Conservation (phyloP, 92 coral and sea anemone species). For the Paragorgia papillata region DNA sequence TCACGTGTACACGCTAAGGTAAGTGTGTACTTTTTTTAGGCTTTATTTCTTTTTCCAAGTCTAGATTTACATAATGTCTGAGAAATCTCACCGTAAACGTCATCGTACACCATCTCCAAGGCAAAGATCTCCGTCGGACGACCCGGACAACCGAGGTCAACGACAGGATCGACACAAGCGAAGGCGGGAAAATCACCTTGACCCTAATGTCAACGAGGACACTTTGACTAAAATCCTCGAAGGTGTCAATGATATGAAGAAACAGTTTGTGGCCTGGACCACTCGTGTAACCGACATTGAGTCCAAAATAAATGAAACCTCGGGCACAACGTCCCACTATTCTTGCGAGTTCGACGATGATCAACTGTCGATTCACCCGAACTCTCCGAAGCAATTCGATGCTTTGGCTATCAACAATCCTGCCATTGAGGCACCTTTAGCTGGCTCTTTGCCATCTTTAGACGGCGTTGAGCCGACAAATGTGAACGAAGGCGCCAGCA, state of each 20-base stretch:
- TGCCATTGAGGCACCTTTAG: conserved; percentile 45
- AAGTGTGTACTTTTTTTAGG: conserved; percentile 8
- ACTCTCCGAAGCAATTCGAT: conserved; percentile 4
- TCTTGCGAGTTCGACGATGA: background rate
- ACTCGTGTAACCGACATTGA: conserved; percentile 4
- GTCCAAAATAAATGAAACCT: background rate
- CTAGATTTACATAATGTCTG: background rate
- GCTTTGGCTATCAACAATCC: background rate
- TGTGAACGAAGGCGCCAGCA: background rate
- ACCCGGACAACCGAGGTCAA: background rate
- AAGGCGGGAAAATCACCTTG: conserved; percentile 20
- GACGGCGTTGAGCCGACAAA: conserved; percentile 4
- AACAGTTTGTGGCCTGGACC: conserved; percentile 25
- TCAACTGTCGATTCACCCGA: conserved; percentile 24
- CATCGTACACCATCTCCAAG: conserved; percentile 29
- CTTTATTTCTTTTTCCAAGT: background rate
- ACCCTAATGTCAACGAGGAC: background rate
- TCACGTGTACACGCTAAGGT: conserved; percentile 33
- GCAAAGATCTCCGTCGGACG: background rate
- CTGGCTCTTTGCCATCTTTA: conserved; percentile 42
- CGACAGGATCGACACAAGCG: conserved; percentile 16
- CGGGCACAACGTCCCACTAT: background rate
- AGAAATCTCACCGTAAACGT: conserved; percentile 18
- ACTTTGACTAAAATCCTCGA: background rate
- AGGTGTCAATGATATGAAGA: conserved; percentile 22